Evolutionary conservation across 2,888 invertebrate genomes (phyloP).

Genomic region (Pammene aurita): DNA sequence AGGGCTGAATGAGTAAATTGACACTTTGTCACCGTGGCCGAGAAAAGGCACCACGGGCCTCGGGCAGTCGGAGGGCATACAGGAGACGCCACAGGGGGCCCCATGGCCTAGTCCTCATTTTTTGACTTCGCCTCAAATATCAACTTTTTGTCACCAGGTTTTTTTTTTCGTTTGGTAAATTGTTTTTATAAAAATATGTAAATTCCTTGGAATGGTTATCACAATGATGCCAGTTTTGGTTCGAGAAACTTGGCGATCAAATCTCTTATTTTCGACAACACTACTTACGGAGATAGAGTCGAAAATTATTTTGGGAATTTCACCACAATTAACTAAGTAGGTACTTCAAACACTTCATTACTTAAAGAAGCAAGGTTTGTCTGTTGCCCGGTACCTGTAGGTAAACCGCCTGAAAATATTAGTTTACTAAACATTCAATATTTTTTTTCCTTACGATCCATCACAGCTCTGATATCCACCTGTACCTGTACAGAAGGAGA

Average conservation of each 20-base stretch:
- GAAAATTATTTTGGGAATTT: no score
- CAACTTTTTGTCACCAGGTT: conserved; percentile 45
- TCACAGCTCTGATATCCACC: no score
- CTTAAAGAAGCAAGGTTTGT: no score
- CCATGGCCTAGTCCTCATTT: conserved; percentile 45
- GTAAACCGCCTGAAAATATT: no score
- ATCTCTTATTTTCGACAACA: background rate
- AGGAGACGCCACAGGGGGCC: conserved; percentile 52
- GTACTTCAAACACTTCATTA: no score
- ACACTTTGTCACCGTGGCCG: conserved; percentile 72
- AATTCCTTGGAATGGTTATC: conserved; percentile 4
- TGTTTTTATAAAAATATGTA: conserved; percentile 26
- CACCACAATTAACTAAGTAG: no score
- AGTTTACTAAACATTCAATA: no score
- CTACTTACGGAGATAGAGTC: no score
- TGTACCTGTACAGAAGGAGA: no score
- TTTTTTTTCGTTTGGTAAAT: conserved; percentile 11
- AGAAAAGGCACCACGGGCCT: conserved; percentile 60
- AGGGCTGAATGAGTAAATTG: conserved; percentile 78
- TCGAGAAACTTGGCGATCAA: background rate
- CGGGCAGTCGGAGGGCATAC: conserved; percentile 57
- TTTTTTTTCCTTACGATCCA: no score
- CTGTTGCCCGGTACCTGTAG: no score
- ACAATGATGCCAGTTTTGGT: background rate
- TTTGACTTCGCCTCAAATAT: conserved; percentile 43